Percentiles rank a stretch among this genome's conserved stretches.
These are phyloP conservation scores for Lycaena phlaeas DNA, from an alignment of 2,888 invertebrate genomes.

Conservation along the genomic window DNA sequence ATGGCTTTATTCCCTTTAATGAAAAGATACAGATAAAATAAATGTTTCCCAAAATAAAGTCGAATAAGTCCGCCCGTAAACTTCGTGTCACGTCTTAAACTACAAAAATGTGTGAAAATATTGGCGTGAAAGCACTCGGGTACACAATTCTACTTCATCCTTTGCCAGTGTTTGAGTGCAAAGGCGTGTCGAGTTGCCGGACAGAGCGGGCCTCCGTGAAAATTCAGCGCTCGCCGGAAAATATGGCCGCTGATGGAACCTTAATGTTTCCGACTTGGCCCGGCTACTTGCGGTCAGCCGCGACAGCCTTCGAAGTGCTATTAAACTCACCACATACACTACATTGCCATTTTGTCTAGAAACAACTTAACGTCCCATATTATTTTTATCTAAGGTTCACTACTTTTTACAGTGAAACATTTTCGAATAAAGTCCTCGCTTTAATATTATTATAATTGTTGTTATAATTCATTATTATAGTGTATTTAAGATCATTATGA, in stretches of 20 bases:
- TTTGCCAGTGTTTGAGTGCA: constrained; percentile 60
- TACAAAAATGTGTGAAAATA: constrained; percentile 45
- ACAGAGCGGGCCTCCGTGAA: constrained; percentile 52
- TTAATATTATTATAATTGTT: too few species aligned
- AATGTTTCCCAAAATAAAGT: constrained; percentile 6
- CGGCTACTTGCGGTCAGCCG: constrained; percentile 54
- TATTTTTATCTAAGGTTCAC: not conserved
- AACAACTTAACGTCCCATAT: constrained; percentile 15
- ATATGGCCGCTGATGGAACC: constrained; percentile 67
- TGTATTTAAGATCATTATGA: too few species aligned
- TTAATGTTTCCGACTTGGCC: constrained; percentile 67
- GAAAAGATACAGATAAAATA: not conserved
- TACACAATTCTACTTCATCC: constrained; percentile 56
- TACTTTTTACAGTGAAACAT: not conserved
- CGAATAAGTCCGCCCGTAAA: constrained; percentile 6
- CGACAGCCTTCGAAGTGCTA: constrained; percentile 39
- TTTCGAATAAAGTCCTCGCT: too few species aligned
- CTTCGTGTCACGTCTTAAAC: constrained; percentile 16
- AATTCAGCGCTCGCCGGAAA: constrained; percentile 57
- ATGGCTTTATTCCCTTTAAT: not conserved
- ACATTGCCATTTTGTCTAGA: constrained; percentile 17
- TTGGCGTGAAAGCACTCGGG: constrained; percentile 41
- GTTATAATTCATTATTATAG: too few species aligned
- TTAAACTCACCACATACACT: constrained; percentile 31
- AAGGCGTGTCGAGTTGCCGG: constrained; percentile 62